Base-by-base conservation (phyloP, 2,113 vertebrate species). In the Nesoenas mayeri region DNA sequence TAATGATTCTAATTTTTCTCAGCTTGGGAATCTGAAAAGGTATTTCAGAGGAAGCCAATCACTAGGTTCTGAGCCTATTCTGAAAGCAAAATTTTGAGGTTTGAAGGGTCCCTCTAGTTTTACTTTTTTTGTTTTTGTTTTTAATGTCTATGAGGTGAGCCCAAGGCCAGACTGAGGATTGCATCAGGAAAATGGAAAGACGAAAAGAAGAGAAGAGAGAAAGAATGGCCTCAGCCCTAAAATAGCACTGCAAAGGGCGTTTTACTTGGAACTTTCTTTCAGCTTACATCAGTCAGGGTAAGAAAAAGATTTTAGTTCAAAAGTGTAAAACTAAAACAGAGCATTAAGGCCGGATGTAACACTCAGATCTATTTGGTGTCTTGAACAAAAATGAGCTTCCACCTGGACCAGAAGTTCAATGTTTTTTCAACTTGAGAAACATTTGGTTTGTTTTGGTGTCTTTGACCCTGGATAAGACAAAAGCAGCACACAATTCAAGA, bases 181-280 rank as follows among this genome's bases (percentile, higher is more conserved):
- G 87, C 94, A 97, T 98, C 93, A 96, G 96, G 96, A 92, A 97
- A 94, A 85, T 77, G 77, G 85, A 86, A 94, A 97, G 96, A 98
- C 32, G 87, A 97, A 97, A 93, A 88, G 87, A 97, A 97, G 94
- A 88, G 84, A 88, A 72, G 74, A 92, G 53, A 95, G 83, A 90
- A 95, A 96, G 94, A 97, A 95, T 85, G 96, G 97, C 97, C 94
- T 56, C 94, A 95, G 88, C 97, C 97, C 98, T 97, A 98, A 97
- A 96, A 97, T 97, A 98, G 97, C 97, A 96, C 70, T 85, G 61
- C 92, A 82, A 95, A 95, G 96, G 94, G 95, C 94, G 90, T 97
- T 94, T 96, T 96, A 95, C 97, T 91, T 92, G 54, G 91, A 97
- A 88, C 96, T 89, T 95, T 65, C 54, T 85, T 88, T 96, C 91